Conservation (phyloP, 2,113 vertebrate genomes). For the Bubo blakistoni region DNA sequence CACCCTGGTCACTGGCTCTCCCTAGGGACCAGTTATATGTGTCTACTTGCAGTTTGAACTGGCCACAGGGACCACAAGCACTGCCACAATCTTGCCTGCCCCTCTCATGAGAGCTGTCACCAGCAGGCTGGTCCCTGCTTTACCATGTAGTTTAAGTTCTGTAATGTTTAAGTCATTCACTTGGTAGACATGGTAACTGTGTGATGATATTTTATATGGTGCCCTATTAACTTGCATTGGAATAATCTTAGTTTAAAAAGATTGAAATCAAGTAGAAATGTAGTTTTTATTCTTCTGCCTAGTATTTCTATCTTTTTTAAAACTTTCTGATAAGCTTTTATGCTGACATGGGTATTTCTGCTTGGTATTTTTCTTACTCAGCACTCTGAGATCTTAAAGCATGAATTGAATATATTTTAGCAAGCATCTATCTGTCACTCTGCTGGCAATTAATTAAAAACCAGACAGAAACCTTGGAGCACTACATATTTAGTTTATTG, state of each 20-base stretch:
- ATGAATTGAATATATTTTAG: conserved; percentile 3
- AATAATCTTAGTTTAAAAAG: neutral
- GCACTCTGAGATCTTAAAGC: neutral
- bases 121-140: neutral
- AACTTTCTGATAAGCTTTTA: neutral
- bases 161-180: neutral
- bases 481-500: conserved; percentile 5
- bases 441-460: conserved; percentile 20
- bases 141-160: neutral
- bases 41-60: accelerated
- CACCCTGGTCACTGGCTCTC: neutral
- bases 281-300: conserved; percentile 37
- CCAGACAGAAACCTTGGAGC: neutral
- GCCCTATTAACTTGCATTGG: neutral
- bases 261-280: neutral
- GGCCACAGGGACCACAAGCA: neutral
- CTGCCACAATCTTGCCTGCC: neutral
- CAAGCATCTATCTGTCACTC: neutral
- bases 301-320: neutral
- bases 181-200: neutral
- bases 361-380: neutral
- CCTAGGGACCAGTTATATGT: neutral
- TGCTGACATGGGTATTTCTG: neutral
- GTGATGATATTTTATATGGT: neutral
- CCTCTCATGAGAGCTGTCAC: neutral